Evolutionary conservation across 2,113 vertebrate genomes (phyloP).

Genomic region (Hystrix brachyura): DNA sequence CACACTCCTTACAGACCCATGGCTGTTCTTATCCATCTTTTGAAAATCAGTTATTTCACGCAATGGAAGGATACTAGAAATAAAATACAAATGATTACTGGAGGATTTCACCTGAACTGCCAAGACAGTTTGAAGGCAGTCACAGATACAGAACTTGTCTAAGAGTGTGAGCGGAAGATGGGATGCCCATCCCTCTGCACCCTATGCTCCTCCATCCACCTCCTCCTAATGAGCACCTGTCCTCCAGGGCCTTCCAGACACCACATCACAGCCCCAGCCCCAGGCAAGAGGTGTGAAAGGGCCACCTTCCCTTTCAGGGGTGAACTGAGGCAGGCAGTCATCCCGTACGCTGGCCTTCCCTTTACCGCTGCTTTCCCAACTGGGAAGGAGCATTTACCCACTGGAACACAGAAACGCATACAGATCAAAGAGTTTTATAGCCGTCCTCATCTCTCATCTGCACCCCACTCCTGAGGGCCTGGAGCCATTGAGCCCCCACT

Average conservation of each 20-base stretch:
- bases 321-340: neutral
- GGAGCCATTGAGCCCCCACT: neutral
- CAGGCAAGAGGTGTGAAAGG: neutral
- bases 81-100: neutral
- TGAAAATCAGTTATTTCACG: neutral
- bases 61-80: neutral
- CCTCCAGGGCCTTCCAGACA: neutral
- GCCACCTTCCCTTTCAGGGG: neutral
- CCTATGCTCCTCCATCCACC: neutral
- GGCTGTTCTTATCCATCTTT: neutral
- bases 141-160: neutral
- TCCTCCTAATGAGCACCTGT: neutral
- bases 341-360: too few species aligned
- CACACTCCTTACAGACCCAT: rapidly evolving
- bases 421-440: too few species aligned
- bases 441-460: neutral
- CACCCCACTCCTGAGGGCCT: neutral
- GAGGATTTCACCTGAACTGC: neutral
- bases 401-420: neutral
- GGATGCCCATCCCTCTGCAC: too few species aligned
- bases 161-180: neutral
- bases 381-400: neutral
- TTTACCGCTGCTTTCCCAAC: neutral
- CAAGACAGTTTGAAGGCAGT: neutral
- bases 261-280: neutral